Evolutionary conservation across 2,113 vertebrate species (phyloP), one percentile per base, ranked within the genome.

Genomic region (Hemibagrus wyckioides): DNA sequence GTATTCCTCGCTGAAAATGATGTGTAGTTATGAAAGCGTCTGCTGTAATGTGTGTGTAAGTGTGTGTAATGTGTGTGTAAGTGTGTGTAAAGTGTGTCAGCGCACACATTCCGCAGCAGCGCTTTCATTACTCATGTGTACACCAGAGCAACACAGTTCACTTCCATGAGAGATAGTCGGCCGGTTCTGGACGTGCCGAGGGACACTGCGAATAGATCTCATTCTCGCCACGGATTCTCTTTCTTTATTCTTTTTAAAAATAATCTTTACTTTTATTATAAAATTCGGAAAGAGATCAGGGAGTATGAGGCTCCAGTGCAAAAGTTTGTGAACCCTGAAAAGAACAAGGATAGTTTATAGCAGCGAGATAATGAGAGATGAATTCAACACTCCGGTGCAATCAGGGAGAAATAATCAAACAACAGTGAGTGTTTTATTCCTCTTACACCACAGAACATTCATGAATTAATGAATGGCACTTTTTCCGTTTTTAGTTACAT

Each of bases 61-160:
- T 11, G 69, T 44, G 65, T 63, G 61, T 63, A n/a, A n/a, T n/a
- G n/a, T n/a, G n/a, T n/a, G 67, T 48, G 71, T 75, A 15, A 14
- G 41, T 48, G 71, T 50, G 41, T 50, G 73, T 76, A 76, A 44
- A 77, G 75, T 77, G 75, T 77, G 44, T 77, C 39, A 41, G 44
- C 2, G 75, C 30, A 25, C 28, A 50, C 44, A 17, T n/a, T 50
- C 17, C 17, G 28, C 44, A 50, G 61, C 44, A 19, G 17, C 61
- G 4, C 25, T 23, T 28, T 65, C 44, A 83, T 83, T 67, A 83
- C 28, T 83, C 82, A 83, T 33, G 61, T 67, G 19, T 69, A 67
- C 82, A 14, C 41, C 82, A 7, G 61, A 44, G 36, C 57, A 44
- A 19, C 59, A 65, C 56, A 13, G 83, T 52, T 75, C 30, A 52